phyloP scores from a whole-genome alignment of 1,140 invertebrate species.

The Aradophagus sp. region DNA sequence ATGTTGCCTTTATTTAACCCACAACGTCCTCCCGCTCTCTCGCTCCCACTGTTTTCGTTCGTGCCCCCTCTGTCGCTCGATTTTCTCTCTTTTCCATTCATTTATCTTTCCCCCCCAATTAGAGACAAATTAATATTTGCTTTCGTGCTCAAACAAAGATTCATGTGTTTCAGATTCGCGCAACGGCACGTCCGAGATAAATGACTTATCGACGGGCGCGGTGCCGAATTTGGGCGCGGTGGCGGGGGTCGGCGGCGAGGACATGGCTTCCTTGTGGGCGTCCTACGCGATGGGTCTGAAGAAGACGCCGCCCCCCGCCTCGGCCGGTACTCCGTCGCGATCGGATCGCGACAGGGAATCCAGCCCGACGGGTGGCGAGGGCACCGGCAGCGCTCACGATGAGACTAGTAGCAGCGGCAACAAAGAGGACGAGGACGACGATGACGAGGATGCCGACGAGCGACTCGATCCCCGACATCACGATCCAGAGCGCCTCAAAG shows the following conservation, averaged over 20 bases:
- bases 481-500: slow-evolving; percentile 96
- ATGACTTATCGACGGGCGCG: slow-evolving; percentile 64
- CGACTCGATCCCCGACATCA: slow-evolving; percentile 89
- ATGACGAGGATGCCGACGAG: slow-evolving; percentile 93
- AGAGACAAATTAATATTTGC: too few relatives aligned
- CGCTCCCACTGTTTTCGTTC: too few relatives aligned
- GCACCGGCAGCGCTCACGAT: slow-evolving; percentile 86
- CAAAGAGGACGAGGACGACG: slow-evolving; percentile 95
- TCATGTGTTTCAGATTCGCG: slow-evolving; percentile 66
- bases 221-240: slow-evolving; percentile 66
- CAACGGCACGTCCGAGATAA: slow-evolving; percentile 69
- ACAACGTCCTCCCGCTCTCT: too few relatives aligned
- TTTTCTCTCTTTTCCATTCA: too few relatives aligned
- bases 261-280: slow-evolving; percentile 86
- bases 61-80: too few relatives aligned
- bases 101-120: too few relatives aligned
- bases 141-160: too few relatives aligned
- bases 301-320: slow-evolving; percentile 79
- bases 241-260: slow-evolving; percentile 74
- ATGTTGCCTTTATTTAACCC: too few relatives aligned
- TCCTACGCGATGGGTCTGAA: slow-evolving; percentile 81
- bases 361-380: slow-evolving; percentile 76
- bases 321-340: slow-evolving; percentile 73
- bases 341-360: slow-evolving; percentile 78
- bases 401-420: slow-evolving; percentile 92